Evolutionary conservation across 2,113 vertebrate genomes (phyloP).

Genomic region (Mungos mungo): DNA sequence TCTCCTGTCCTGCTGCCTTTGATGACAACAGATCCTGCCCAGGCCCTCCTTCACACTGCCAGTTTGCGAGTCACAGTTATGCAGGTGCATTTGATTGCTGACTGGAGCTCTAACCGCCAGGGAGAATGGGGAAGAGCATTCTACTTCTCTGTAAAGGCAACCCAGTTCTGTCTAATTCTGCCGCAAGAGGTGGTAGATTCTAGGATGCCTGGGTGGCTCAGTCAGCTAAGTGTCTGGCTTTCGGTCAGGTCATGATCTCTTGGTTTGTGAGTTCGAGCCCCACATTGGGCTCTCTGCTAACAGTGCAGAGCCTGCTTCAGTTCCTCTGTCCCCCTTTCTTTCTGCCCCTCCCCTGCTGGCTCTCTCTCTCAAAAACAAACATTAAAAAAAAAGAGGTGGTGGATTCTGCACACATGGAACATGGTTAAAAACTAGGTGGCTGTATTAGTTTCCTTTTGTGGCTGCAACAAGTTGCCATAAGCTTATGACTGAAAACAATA

Average conservation of each 20-base stretch:
- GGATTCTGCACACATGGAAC: background rate
- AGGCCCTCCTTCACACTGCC: background rate
- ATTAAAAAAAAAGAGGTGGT: background rate
- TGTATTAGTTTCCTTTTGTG: background rate
- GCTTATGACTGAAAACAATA: background rate
- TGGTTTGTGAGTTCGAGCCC: too few relatives aligned
- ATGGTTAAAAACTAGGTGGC: too few relatives aligned
- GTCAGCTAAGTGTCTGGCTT: too few relatives aligned
- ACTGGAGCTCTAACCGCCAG: background rate
- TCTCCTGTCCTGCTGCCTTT: background rate
- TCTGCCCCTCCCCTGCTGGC: too few relatives aligned
- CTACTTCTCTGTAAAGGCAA: background rate
- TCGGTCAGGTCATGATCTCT: too few relatives aligned
- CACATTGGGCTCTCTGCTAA: too few relatives aligned
- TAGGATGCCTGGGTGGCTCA: too few relatives aligned
- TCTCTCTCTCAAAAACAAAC: too few relatives aligned
- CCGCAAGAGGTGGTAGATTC: background rate
- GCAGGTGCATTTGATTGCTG: background rate
- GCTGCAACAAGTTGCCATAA: background rate
- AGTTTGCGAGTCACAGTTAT: background rate
- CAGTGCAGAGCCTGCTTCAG: too few relatives aligned
- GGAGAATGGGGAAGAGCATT: background rate
- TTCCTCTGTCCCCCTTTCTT: too few relatives aligned
- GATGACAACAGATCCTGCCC: background rate
- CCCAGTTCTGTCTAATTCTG: background rate